Evolutionary conservation across 2,888 invertebrate genomes (phyloP), one percentile per base, ranked within the genome.

Genomic region (Allophyes oxyacanthae): DNA sequence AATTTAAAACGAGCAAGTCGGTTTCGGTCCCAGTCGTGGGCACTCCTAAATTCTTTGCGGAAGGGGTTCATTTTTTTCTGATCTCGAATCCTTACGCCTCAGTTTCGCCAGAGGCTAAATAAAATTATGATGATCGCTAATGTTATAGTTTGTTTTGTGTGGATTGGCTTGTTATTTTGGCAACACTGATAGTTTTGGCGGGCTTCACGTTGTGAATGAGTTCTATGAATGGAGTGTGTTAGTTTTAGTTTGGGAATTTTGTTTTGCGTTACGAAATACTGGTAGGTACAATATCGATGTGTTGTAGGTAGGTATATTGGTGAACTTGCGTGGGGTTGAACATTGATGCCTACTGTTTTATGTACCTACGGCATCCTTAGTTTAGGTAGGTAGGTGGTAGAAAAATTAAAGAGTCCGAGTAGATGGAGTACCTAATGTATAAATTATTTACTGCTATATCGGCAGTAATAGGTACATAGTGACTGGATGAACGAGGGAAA

Each of bases 41-140:
- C 91, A 91, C 91, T 92, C 90, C 92, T 91, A 91, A 92, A 92
- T 92, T 91, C 91, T 91, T 88, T 88, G 87, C 90, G 90, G 91
- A 91, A 90, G 89, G 67, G 90, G 88, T 88, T 85, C 81, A 70
- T 80, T 86, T 89, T 20, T 87, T 89, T 85, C 73, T 83, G 79
- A 68, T 72, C 60, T 72, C 54, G 55, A 72, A 81, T 81, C 82
- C 79, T 77, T 78, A 82, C 82, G 82, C 86, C 83, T 83, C 81
- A 77, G 78, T 79, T 77, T 79, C 69, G 83, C 88, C 78, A 68
- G 79, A 75, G 86, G 89, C 87, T 82, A 81, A 81, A 85, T 88
- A 85, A 86, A 86, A 89, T 89, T 88, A 88, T 85, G 86, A 86
- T 87, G 83, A 83, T 81, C 75, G 79, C 65, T 68, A 70, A 72